Evolutionary conservation across 2,113 vertebrate species (phyloP), one percentile per base, ranked within the genome.

Genomic region (Crypturellus undulatus): DNA sequence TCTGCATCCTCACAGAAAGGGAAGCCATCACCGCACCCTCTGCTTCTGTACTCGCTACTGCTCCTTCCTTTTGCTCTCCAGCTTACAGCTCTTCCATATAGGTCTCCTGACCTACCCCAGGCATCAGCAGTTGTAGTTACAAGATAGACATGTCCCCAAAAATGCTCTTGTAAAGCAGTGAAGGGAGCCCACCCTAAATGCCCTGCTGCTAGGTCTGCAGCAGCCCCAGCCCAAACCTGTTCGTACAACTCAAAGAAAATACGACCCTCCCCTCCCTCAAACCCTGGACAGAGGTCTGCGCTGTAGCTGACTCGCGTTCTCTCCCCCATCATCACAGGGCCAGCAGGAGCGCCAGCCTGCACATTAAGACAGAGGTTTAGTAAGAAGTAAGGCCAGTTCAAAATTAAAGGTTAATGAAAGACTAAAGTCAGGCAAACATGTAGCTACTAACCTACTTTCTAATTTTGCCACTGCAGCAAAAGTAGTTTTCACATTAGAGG

Each of bases 241-340:
- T 22, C 19, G 5, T 4, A 3, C 17, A 21, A 18, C 30, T 54
- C 36, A 16, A 40, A 32, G 65, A 4, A 25, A 3, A 9, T 3
- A 32, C 10, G 34, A 79, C 8, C 10, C 40, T 16, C 1, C 24
- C 52, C 28, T 8, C 5, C 54, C 28, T 18, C 1, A 2, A 38
- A 34, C 4, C 24, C 25, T 0, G 0, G 38, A 25, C n/a, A 22
- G 16, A 16, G 1, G 4, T 25, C 32, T 38, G 12, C 45, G 26
- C 12, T 26, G 0, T 0, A 0, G 14, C 54, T 0, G 1, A 42
- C 2, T 4, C 11, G 9, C 0, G 8, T 6, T 17, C 59, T 26
- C 30, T 7, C 1, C 51, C 56, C 1, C 9, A 30, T 5, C 20
- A 7, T 4, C 1, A 28, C 6, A 16, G 38, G 25, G 5, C 19